Conservation (phyloP, 2,888 invertebrate species). For the Baccha elongata region DNA sequence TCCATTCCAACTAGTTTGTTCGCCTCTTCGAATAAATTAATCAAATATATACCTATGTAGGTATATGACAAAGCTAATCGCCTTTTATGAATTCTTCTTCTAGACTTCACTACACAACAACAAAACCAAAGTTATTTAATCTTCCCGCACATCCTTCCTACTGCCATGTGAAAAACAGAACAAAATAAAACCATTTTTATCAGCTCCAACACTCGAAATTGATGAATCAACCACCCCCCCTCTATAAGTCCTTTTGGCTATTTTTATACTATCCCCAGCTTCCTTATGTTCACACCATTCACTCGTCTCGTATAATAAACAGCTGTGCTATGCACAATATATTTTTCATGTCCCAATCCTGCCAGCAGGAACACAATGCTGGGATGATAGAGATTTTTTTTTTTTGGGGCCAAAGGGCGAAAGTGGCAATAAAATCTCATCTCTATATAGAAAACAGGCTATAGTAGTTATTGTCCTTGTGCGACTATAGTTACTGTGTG, state of each 20-base stretch:
- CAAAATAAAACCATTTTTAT: slow-evolving; percentile 30
- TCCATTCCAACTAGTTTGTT: background rate
- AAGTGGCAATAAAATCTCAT: slow-evolving; percentile 39
- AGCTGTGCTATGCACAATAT: slow-evolving; percentile 15
- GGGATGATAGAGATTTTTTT: slow-evolving; percentile 4
- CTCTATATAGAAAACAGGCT: background rate
- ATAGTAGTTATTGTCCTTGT: background rate
- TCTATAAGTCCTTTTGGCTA: slow-evolving; percentile 25
- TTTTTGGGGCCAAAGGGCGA: slow-evolving; percentile 13
- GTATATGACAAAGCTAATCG: slow-evolving; percentile 7
- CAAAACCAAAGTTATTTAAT: background rate
- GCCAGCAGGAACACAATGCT: background rate
- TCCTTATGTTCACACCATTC: background rate
- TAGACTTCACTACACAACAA: background rate
- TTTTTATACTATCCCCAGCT: background rate
- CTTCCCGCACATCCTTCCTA: background rate
- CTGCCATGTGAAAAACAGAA: background rate
- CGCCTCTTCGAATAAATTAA: background rate
- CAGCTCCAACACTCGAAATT: slow-evolving; percentile 24
- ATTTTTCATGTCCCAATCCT: slow-evolving; percentile 1
- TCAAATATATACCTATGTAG: slow-evolving; percentile 5
- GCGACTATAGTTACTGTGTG: background rate
- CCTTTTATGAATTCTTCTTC: slow-evolving; percentile 12
- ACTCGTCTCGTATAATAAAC: slow-evolving; percentile 30
- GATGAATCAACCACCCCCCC: slow-evolving; percentile 12